These are phyloP conservation scores for Lasioglossum lativentre DNA, from an alignment of 2,888 invertebrate genomes.

Conservation along the genomic window DNA sequence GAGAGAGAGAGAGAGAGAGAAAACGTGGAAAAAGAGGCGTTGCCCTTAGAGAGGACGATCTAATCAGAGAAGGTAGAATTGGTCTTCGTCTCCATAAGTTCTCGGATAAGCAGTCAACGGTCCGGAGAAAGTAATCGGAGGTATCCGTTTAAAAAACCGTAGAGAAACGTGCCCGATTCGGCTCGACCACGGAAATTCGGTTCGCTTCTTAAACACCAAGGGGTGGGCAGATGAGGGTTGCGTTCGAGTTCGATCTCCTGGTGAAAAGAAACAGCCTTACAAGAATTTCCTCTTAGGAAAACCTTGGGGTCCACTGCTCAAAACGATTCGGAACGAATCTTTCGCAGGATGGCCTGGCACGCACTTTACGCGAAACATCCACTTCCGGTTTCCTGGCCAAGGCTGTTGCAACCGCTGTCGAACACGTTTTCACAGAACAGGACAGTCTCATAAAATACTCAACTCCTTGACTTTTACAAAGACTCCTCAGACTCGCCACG, in stretches of 20 bases:
- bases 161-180: not conserved
- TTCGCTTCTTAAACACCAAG: constrained; percentile 26
- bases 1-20: not conserved
- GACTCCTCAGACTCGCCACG: not conserved
- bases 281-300: constrained; percentile 78
- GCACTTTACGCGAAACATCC: not conserved
- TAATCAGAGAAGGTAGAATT: not conserved
- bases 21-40: not conserved
- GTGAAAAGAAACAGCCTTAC: constrained; percentile 75
- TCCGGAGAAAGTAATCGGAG: not conserved
- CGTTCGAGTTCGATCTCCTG: constrained; percentile 61
- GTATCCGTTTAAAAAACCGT: constrained; percentile 11
- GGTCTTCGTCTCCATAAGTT: constrained; percentile 12
- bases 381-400: not conserved
- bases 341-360: not conserved
- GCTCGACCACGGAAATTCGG: constrained; percentile 47
- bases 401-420: not conserved
- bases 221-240: constrained; percentile 31
- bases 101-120: constrained; percentile 12
- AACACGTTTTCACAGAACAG: not conserved
- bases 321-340: constrained; percentile 21
- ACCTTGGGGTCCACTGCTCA: not conserved
- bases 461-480: not conserved
- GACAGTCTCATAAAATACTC: not conserved
- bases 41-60: not conserved